Conservation (phyloP, 2,888 invertebrate genomes). For the Drosophila pegasa region DNA sequence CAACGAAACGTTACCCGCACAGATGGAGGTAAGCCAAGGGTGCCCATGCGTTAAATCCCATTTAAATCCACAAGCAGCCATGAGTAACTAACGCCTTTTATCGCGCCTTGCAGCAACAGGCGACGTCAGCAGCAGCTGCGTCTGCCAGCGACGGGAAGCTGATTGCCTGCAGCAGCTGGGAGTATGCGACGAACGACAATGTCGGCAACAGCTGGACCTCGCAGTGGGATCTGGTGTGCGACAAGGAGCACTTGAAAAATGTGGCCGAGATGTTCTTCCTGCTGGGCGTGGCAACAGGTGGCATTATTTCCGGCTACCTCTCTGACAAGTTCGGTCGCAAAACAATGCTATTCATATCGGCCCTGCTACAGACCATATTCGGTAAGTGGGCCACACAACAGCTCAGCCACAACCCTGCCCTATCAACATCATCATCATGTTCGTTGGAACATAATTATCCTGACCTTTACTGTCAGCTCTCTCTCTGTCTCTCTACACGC, state of each 20-base stretch:
- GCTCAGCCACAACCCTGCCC: not conserved
- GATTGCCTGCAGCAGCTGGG: constrained; percentile 87
- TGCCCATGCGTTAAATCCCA: constrained; percentile 17
- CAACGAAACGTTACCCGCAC: constrained; percentile 54
- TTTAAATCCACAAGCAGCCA: constrained; percentile 25
- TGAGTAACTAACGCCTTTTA: constrained; percentile 18
- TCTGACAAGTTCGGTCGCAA: constrained; percentile 93
- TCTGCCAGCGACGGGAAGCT: constrained; percentile 80
- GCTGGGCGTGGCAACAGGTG: constrained; percentile 91
- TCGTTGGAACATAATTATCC: constrained; percentile 19
- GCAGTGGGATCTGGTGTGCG: constrained; percentile 92
- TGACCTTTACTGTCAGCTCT: constrained; percentile 40
- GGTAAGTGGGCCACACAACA: constrained; percentile 84
- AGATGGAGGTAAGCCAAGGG: constrained; percentile 65
- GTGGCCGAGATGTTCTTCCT: constrained; percentile 92
- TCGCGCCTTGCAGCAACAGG: constrained; percentile 40
- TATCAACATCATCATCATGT: constrained; percentile 3
- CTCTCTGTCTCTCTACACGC: too few relatives aligned
- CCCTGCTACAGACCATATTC: constrained; percentile 89
- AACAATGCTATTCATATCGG: constrained; percentile 89
- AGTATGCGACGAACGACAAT: constrained; percentile 86
- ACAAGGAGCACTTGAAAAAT: constrained; percentile 88
- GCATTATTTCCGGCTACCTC: constrained; percentile 91
- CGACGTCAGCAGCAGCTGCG: constrained; percentile 24
- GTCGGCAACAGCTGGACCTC: constrained; percentile 89